Percentiles rank a stretch among this genome's conserved stretches.
Conservation (phyloP, 2,113 vertebrate genomes). For the Apistogramma diplotaenia region DNA sequence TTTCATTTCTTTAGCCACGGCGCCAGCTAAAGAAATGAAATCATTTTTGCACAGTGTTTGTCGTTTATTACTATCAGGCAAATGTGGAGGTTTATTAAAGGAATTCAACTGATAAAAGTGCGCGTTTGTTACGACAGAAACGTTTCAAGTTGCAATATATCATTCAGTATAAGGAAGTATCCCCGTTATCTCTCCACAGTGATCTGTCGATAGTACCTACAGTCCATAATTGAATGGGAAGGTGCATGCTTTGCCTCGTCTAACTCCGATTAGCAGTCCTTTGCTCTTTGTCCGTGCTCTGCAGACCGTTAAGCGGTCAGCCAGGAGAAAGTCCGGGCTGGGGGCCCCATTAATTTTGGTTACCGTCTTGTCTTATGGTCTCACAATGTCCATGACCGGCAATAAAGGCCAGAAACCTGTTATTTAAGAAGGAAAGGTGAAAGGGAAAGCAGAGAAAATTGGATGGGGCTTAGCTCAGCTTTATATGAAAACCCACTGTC, state of each 20-base stretch:
- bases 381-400: slow-evolving; percentile 45
- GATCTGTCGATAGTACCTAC: slow-evolving; percentile 42
- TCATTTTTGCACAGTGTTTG: not conserved
- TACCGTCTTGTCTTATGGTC: slow-evolving; percentile 59
- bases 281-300: slow-evolving; percentile 41
- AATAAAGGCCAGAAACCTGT: slow-evolving; percentile 47
- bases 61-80: slow-evolving; percentile 32
- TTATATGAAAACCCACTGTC: slow-evolving; percentile 17
- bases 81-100: slow-evolving; percentile 19
- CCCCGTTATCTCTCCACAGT: slow-evolving; percentile 6
- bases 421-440: slow-evolving; percentile 58
- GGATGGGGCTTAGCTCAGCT: slow-evolving; percentile 30
- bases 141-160: slow-evolving; percentile 7
- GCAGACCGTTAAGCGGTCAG: slow-evolving; percentile 57
- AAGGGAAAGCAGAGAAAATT: slow-evolving; percentile 40
- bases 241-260: slow-evolving; percentile 41
- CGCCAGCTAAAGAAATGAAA: not conserved
- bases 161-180: slow-evolving; percentile 10
- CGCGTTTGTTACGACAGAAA: not conserved
- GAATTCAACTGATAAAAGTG: not conserved
- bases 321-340: slow-evolving; percentile 48
- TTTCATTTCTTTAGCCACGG: too few relatives aligned
- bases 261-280: slow-evolving; percentile 58
- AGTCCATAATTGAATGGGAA: slow-evolving; percentile 56
- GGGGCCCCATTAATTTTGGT: slow-evolving; percentile 65